Evolutionary conservation across 1,140 invertebrate species (phyloP), one percentile per base, ranked within the genome.

Genomic region (Doryteuthis pealeii): DNA sequence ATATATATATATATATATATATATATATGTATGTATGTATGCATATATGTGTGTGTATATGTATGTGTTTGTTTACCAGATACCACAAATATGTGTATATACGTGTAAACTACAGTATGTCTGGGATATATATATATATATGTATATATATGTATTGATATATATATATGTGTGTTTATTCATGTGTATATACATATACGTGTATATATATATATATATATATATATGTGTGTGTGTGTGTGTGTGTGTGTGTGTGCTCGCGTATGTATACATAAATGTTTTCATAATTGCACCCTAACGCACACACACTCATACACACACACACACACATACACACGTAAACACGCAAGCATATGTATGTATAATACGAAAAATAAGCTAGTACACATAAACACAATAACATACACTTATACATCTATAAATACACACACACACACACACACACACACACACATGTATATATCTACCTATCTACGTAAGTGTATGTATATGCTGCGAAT

Each of bases 121-220:
- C 35, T 5, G 3, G 10, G 10, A 18, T 58, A 58, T 58, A 58
- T 58, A 58, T 58, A 58, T 58, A 58, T 58, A 58, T 58, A 58
- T 18, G 15, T 58, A 58, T 58, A 58, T 58, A 58, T 58, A 58
- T 58, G 15, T 28, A 58, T 18, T 5, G 4, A 58, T 18, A 58
- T 18, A 58, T 18, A 18, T 58, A 58, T 58, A 58, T 58, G 15
- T 58, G 15, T 58, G 15, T 58, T 5, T 58, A 58, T 58, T 5
- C 15, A 58, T 58, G 15, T 28, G 15, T 58, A 58, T 28, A 58
- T 58, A 58, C 15, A 58, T 58, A 58, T 28, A 58, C 15, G 15
- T 58, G 15, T 58, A 58, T 58, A 58, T 58, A 58, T 58, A 58
- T 58, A 58, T 58, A 58, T 58, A 28, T 58, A 58, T 58, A 28